phyloP scores from a whole-genome alignment of 2,113 vertebrate species.

The Ptilorrhoa leucosticta region DNA sequence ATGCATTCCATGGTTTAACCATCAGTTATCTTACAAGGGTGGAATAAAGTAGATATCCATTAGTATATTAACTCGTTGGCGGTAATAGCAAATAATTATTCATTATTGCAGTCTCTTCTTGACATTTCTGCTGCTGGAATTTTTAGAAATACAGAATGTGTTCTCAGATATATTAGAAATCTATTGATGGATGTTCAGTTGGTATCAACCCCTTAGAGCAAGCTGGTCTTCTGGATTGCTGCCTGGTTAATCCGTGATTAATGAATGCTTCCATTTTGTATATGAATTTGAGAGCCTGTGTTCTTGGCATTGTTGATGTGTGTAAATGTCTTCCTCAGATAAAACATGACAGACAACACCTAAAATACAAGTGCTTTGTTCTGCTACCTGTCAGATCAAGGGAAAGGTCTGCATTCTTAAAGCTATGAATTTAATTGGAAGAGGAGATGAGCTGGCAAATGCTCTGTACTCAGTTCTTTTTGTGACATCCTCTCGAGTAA shows the following conservation, averaged over 20 bases:
- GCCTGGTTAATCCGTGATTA: slow-evolving; percentile 23
- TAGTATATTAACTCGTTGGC: neutral
- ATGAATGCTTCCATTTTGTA: slow-evolving; percentile 23
- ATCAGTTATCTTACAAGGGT: neutral
- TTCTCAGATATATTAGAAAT: slow-evolving; percentile 1
- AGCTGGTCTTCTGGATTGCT: neutral
- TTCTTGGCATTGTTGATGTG: slow-evolving; percentile 16
- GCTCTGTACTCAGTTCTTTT: neutral
- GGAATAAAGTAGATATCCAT: neutral
- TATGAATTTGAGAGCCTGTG: neutral
- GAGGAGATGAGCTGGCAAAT: neutral
- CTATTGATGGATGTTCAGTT: slow-evolving; percentile 40
- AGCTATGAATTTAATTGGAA: neutral
- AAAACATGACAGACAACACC: slow-evolving; percentile 44
- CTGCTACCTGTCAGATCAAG: slow-evolving; percentile 21
- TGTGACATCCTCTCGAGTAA: neutral
- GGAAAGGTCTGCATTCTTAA: neutral
- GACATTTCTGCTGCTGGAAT: neutral
- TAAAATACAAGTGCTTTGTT: slow-evolving; percentile 26
- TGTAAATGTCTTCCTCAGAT: slow-evolving; percentile 21
- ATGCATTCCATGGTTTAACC: neutral
- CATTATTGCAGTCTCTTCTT: neutral
- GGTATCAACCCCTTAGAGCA: slow-evolving; percentile 19
- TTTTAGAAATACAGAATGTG: neutral
- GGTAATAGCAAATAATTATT: neutral